These are phyloP conservation scores for Eulemur macaco DNA, from an alignment of 2,113 vertebrate species.

Conservation along the genomic window DNA sequence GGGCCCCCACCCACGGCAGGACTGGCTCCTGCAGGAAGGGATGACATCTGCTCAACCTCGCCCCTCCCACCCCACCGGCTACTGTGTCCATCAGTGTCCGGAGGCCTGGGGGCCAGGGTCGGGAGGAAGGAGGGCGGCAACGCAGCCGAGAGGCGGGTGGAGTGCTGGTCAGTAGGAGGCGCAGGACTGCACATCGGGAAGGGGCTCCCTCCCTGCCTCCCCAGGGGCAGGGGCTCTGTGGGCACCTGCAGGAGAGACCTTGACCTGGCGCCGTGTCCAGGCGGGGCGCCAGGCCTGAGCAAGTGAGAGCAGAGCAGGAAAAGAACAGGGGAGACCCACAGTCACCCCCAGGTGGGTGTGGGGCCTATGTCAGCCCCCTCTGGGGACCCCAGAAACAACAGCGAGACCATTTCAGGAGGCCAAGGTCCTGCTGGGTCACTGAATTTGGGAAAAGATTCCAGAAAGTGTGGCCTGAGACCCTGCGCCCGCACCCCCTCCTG, in stretches of 20 bases:
- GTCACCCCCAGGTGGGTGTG: neutral
- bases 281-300: neutral
- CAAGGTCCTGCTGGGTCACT: neutral
- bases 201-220: neutral
- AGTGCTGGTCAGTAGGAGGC: neutral
- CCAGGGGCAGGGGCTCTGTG: neutral
- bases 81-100: too few species aligned
- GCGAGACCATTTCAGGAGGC: neutral
- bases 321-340: neutral
- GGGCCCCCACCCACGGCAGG: neutral
- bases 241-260: neutral
- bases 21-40: neutral
- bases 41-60: neutral
- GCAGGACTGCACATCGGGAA: neutral
- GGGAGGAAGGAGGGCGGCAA: neutral
- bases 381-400: neutral
- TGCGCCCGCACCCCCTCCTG: too few species aligned
- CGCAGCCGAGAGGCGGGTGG: too few species aligned
- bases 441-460: neutral
- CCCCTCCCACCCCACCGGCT: too few species aligned
- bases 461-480: too few species aligned
- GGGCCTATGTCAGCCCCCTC: neutral
- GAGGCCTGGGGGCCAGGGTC: neutral
- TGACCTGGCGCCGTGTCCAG: accelerated
- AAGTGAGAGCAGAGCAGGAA: neutral